phyloP scores from a whole-genome alignment of 1,140 invertebrate species.

The Scaptodrosophila lebanonensis region DNA sequence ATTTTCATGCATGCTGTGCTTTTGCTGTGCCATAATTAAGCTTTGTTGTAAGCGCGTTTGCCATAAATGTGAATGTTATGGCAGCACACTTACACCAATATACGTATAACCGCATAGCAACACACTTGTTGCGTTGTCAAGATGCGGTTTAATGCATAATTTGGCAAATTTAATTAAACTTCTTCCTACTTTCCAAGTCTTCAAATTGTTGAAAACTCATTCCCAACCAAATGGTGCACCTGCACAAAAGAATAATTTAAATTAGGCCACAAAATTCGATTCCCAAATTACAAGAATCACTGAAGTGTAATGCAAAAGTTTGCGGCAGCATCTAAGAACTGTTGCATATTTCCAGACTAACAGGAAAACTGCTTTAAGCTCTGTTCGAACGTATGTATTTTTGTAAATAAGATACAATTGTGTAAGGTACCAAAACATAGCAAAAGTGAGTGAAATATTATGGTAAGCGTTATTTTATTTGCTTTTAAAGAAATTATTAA shows the following conservation, averaged over 20 bases:
- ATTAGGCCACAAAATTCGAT: constrained; percentile 43
- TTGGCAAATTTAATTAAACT: too few species aligned
- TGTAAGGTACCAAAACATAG: too few species aligned
- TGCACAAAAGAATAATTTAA: constrained; percentile 16
- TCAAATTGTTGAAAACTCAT: not conserved
- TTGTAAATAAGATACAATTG: too few species aligned
- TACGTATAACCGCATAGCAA: not conserved
- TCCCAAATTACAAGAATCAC: constrained; percentile 66
- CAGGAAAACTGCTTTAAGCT: too few species aligned
- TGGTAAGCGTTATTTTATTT: too few species aligned
- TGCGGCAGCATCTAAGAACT: constrained; percentile 49
- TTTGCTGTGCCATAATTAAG: constrained; percentile 12
- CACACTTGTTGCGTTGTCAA: constrained; percentile 28
- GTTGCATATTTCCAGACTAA: constrained; percentile 51
- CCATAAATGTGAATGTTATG: constrained; percentile 12
- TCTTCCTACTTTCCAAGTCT: too few species aligned
- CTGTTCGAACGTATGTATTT: too few species aligned
- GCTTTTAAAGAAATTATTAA: too few species aligned
- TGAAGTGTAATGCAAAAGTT: constrained; percentile 52
- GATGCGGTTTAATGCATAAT: too few species aligned
- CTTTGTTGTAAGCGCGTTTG: constrained; percentile 4
- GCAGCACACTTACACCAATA: not conserved
- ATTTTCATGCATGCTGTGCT: constrained; percentile 19
- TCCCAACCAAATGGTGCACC: constrained; percentile 14
- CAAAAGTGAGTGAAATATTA: too few species aligned